Conservation (phyloP, 1,140 invertebrate genomes). For the Drosophila novamexicana region DNA sequence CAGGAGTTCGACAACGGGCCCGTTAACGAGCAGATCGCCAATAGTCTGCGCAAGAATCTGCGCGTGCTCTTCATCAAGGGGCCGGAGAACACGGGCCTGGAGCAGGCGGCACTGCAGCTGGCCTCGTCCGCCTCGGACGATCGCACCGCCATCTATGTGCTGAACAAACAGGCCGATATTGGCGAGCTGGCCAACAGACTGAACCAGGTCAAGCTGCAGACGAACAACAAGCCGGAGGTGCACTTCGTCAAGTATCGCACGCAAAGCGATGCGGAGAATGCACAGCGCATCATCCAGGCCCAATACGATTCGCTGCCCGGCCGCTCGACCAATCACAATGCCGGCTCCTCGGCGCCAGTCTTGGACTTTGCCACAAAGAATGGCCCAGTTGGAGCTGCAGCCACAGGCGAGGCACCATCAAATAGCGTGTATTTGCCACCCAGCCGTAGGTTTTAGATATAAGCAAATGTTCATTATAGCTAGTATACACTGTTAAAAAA, state of each 20-base stretch:
- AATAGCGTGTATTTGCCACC: conserved; percentile 69
- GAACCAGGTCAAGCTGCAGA: conserved; percentile 56
- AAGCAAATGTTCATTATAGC: conserved; percentile 12
- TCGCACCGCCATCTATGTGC: conserved; percentile 93
- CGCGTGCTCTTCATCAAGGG: conserved; percentile 95
- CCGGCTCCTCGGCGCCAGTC: conserved; percentile 53
- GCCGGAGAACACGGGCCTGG: conserved; percentile 85
- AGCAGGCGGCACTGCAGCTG: conserved; percentile 88
- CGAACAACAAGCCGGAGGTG: conserved; percentile 87
- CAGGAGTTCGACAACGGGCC: conserved; percentile 64
- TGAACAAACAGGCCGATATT: conserved; percentile 88
- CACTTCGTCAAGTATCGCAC: conserved; percentile 91
- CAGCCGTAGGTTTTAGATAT: conserved; percentile 54
- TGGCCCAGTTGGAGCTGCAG: not conserved
- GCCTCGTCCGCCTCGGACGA: conserved; percentile 89
- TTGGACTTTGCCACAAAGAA: conserved; percentile 63
- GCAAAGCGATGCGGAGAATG: conserved; percentile 85
- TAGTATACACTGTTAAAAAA: conserved; percentile 30
- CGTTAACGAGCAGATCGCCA: conserved; percentile 51
- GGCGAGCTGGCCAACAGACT: conserved; percentile 59
- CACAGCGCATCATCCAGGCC: conserved; percentile 71
- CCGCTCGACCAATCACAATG: conserved; percentile 59
- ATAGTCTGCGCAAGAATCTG: conserved; percentile 90
- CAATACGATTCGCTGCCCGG: conserved; percentile 70
- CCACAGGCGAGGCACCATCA: conserved; percentile 47